phyloP scores from a whole-genome alignment of 2,113 vertebrate species.

The Raphicerus campestris region DNA sequence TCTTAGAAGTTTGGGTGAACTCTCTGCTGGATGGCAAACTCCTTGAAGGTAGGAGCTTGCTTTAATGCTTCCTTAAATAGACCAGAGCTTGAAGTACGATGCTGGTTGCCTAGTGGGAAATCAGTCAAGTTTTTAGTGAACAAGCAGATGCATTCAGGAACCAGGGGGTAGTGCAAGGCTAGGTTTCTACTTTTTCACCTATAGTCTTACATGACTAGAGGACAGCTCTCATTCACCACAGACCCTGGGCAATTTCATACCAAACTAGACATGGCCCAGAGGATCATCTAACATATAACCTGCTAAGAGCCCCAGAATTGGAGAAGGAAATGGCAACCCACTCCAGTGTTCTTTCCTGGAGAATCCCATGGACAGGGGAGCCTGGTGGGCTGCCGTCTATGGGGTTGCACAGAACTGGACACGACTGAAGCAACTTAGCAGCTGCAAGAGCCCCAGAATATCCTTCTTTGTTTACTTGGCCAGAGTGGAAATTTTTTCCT shows the following conservation, averaged over 20 bases:
- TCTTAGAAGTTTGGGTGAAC: background rate
- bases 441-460: background rate
- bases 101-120: background rate
- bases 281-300: background rate
- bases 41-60: background rate
- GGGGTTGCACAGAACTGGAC: too few species aligned
- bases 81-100: background rate
- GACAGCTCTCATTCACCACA: background rate
- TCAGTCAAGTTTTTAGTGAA: background rate
- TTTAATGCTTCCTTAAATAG: background rate
- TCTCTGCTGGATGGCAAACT: background rate
- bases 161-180: background rate
- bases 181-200: background rate
- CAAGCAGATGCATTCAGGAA: background rate
- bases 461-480: background rate
- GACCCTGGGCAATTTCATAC: background rate
- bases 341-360: too few species aligned
- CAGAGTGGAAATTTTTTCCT: background rate
- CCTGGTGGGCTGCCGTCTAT: too few species aligned
- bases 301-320: background rate
- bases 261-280: background rate
- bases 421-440: too few species aligned
- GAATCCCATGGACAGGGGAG: too few species aligned
- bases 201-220: background rate
- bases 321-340: too few species aligned